phyloP scores from a whole-genome alignment of 2,797 vertebrate genomes.

The Alca torda region DNA sequence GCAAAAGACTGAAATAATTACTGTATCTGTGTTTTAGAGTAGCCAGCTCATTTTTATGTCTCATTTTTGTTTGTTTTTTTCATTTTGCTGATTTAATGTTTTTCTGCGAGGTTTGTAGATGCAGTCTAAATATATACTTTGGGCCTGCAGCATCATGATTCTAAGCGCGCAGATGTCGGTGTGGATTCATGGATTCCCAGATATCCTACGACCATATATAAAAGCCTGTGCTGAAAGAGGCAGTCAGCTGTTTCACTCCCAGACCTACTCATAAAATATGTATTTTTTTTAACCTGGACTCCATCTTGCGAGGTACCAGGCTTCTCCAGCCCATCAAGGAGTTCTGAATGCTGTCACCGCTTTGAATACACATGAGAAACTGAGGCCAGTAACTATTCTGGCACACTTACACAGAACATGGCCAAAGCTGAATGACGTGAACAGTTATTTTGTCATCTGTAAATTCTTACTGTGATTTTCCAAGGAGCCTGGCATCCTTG shows the following conservation, averaged over 20 bases:
- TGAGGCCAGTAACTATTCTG: not conserved
- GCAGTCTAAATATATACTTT: slow-evolving; percentile 62
- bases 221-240: slow-evolving; percentile 25
- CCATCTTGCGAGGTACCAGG: not conserved
- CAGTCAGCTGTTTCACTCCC: slow-evolving; percentile 28
- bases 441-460: not conserved
- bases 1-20: slow-evolving; percentile 76
- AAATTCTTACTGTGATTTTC: not conserved
- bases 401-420: not conserved
- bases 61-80: slow-evolving; percentile 68
- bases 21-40: slow-evolving; percentile 73
- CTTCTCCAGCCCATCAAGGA: not conserved
- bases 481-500: not conserved
- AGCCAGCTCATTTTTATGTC: slow-evolving; percentile 71
- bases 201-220: not conserved
- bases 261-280: not conserved
- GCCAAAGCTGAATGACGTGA: not conserved
- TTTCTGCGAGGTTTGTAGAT: slow-evolving; percentile 65
- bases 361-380: not conserved
- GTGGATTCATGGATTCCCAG: slow-evolving; percentile 56
- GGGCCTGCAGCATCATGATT: slow-evolving; percentile 57
- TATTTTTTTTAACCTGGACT: not conserved
- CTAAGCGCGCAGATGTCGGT: slow-evolving; percentile 65
- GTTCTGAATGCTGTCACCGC: not conserved
- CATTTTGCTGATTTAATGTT: slow-evolving; percentile 71